Evolutionary conservation across 2,797 vertebrate genomes (phyloP).

Genomic region (Characodon lateralis): DNA sequence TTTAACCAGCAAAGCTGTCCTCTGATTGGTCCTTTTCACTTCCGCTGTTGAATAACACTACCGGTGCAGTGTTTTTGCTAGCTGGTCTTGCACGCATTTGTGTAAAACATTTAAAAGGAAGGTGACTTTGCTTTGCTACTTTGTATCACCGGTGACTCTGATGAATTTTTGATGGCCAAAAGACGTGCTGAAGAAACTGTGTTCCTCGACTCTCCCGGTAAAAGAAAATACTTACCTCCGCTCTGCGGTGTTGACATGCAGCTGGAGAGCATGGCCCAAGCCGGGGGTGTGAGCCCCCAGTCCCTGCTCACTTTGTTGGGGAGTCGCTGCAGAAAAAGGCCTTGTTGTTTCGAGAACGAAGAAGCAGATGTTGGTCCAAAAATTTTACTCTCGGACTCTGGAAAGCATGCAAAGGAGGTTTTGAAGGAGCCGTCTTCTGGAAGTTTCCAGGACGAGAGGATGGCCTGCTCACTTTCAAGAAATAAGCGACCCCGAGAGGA

Average conservation of each 20-base stretch:
- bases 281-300: constrained; percentile 41
- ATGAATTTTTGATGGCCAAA: constrained; percentile 70
- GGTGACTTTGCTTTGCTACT: background rate
- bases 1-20: background rate
- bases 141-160: background rate
- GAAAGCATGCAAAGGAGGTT: constrained; percentile 10
- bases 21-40: constrained; percentile 49
- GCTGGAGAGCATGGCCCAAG: constrained; percentile 32
- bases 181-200: constrained; percentile 66
- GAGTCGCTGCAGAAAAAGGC: constrained; percentile 72
- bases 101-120: background rate
- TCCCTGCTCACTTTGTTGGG: constrained; percentile 45
- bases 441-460: constrained; percentile 41
- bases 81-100: background rate
- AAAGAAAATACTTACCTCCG: constrained; percentile 46
- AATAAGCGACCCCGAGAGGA: constrained; percentile 60
- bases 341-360: constrained; percentile 32
- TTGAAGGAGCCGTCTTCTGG: constrained; percentile 35
- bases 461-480: background rate
- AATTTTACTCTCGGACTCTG: background rate
- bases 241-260: constrained; percentile 37
- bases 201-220: constrained; percentile 51
- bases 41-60: background rate
- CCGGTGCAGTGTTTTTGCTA: constrained; percentile 19
- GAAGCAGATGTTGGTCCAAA: background rate